These are phyloP conservation scores for Urocitellus parryii DNA, from an alignment of 2,113 vertebrate species.

Conservation along the genomic window DNA sequence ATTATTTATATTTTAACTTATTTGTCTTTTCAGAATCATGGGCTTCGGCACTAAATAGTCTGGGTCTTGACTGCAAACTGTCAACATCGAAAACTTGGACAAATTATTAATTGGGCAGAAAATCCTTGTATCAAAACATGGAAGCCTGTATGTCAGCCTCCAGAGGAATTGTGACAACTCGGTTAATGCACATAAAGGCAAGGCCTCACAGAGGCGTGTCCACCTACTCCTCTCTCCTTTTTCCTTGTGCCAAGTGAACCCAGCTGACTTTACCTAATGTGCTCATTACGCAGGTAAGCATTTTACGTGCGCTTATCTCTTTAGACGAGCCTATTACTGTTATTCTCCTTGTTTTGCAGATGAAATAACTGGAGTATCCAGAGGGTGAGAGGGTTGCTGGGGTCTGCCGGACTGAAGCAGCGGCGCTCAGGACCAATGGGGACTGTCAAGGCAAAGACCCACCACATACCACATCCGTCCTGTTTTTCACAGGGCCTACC, in stretches of 20 bases:
- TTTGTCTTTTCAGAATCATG: slow-evolving; percentile 46
- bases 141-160: not conserved
- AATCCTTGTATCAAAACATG: not conserved
- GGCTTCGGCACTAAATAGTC: not conserved
- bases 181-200: not conserved
- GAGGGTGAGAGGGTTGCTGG: not conserved
- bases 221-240: not conserved
- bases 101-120: not conserved
- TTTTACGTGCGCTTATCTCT: not conserved
- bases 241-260: not conserved
- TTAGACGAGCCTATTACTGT: not conserved
- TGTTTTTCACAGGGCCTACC: not conserved
- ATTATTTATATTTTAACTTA: slow-evolving; percentile 44
- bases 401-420: not conserved
- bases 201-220: not conserved
- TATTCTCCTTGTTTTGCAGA: not conserved
- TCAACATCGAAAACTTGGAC: not conserved
- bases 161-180: not conserved
- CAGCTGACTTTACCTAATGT: not conserved
- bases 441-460: not conserved
- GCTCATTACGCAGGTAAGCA: not conserved
- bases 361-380: not conserved
- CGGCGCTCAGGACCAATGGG: too few species aligned
- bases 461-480: not conserved
- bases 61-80: not conserved